A percentile compares a stretch with the other conserved stretches of the same genome.
phyloP scores from a whole-genome alignment of 2,797 vertebrate species.

The Streptopelia turtur region DNA sequence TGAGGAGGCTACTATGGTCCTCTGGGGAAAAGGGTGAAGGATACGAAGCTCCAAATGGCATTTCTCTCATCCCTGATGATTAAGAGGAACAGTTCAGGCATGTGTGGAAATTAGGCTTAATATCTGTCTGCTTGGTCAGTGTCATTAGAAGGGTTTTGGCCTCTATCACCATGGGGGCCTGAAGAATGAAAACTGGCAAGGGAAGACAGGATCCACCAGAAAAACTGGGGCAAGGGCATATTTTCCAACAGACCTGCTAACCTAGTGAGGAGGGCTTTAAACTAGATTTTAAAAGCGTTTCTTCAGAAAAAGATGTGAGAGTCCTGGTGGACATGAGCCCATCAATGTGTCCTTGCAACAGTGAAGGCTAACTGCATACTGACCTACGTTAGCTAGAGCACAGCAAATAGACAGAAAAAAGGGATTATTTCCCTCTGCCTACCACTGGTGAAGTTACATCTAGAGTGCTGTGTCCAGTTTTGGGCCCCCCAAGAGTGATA shows the following conservation, averaged over 20 bases:
- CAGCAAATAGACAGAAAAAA: neutral
- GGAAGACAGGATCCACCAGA: neutral
- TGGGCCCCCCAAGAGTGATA: neutral
- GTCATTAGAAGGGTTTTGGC: neutral
- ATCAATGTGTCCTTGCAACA: neutral
- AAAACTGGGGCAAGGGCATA: neutral
- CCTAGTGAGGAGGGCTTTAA: neutral
- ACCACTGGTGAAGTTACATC: neutral
- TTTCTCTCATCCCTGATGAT: neutral
- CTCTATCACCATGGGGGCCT: neutral
- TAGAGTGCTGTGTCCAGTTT: neutral
- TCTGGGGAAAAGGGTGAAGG: neutral
- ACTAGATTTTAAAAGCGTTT: neutral
- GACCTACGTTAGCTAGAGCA: neutral
- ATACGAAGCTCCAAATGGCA: neutral
- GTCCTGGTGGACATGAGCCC: neutral
- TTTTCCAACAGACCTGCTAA: neutral
- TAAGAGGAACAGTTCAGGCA: neutral
- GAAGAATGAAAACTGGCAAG: neutral
- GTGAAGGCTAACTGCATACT: neutral
- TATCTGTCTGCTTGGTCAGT: neutral
- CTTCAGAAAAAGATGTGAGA: neutral
- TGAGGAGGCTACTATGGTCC: neutral
- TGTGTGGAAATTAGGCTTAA: neutral
- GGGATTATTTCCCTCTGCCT: neutral